A percentile compares a stretch with the other conserved stretches of the same genome.
phyloP scores from a whole-genome alignment of 2,797 vertebrate genomes.

The Pyrrhura leucotis region DNA sequence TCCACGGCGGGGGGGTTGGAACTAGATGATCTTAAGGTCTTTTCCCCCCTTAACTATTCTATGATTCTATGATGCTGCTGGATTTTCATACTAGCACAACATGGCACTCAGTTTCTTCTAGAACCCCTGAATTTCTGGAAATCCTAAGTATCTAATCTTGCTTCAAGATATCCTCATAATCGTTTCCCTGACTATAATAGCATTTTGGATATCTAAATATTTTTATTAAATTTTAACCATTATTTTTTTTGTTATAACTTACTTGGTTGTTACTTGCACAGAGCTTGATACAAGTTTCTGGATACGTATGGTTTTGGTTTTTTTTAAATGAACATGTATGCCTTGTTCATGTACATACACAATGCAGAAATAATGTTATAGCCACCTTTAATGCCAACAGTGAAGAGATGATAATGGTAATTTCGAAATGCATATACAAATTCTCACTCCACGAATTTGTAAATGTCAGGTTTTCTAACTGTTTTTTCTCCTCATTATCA shows the following conservation, averaged over 20 bases:
- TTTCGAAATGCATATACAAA: rapidly evolving
- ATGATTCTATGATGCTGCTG: background rate
- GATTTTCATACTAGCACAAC: background rate
- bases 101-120: background rate
- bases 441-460: background rate
- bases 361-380: background rate
- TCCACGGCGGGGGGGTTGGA: no score
- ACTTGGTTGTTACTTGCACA: background rate
- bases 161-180: background rate
- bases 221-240: background rate
- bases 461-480: background rate
- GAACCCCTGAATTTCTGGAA: background rate
- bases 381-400: background rate
- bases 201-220: background rate
- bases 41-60: no score
- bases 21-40: no score
- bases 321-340: background rate
- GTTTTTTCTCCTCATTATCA: background rate
- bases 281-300: background rate
- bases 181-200: background rate
- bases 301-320: background rate
- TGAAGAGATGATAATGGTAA: background rate
- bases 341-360: background rate
- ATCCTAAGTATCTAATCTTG: background rate
- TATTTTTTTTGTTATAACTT: background rate